These are phyloP conservation scores for Drosophila vallismaia DNA, from an alignment of 2,888 invertebrate genomes.

Conservation along the genomic window DNA sequence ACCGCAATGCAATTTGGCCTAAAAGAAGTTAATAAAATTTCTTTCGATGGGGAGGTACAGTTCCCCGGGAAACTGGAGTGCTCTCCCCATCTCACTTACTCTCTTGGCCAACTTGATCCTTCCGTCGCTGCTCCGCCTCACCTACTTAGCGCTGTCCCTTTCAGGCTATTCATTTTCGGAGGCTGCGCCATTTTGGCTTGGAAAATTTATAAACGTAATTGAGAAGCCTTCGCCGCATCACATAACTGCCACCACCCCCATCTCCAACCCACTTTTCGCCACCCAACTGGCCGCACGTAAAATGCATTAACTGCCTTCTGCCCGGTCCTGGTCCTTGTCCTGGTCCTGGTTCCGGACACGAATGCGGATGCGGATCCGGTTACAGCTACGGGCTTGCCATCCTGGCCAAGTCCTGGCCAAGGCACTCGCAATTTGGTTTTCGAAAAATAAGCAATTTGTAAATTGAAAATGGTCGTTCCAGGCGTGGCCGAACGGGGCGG, in stretches of 20 bases:
- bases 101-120: no score
- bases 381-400: conserved; percentile 32
- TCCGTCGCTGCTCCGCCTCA: not conserved
- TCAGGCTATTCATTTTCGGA: conserved; percentile 70
- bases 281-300: conserved; percentile 67
- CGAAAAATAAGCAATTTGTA: conserved; percentile 80
- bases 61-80: conserved; percentile 10
- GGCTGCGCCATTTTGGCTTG: conserved; percentile 72
- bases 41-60: conserved; percentile 8
- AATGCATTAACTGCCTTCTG: conserved; percentile 77
- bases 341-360: no score
- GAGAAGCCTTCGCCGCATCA: conserved; percentile 60
- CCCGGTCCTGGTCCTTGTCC: conserved; percentile 37
- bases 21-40: conserved; percentile 79
- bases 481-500: conserved; percentile 9
- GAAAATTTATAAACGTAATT: conserved; percentile 79
- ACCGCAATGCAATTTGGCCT: conserved; percentile 81
- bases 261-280: conserved; percentile 6
- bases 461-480: conserved; percentile 76
- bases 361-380: conserved; percentile 28
- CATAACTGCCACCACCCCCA: conserved; percentile 10
- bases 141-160: conserved; percentile 11
- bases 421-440: conserved; percentile 77
- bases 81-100: not conserved
- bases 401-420: conserved; percentile 59